Percentiles rank a stretch among this genome's conserved stretches.
phyloP scores from a whole-genome alignment of 30 jellyfish, hydroid and myxozoan species.

The Pseudorhiza aurosa region DNA sequence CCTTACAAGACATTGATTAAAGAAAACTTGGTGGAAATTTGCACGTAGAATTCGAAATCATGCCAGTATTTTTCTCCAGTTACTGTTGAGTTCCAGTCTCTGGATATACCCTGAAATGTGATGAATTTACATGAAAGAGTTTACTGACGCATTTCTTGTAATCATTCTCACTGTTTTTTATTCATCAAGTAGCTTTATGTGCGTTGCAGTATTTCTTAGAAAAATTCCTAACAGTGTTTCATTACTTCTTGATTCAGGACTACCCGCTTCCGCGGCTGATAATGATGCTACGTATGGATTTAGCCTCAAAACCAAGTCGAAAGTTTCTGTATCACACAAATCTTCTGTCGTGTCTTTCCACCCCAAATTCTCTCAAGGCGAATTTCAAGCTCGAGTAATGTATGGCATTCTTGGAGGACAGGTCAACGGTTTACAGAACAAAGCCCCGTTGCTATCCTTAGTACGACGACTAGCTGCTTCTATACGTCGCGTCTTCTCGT shows the following conservation, averaged over 20 bases:
- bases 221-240: too few relatives aligned
- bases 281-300: background rate
- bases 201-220: too few relatives aligned
- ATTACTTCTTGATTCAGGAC: background rate
- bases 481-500: background rate
- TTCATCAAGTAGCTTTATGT: too few relatives aligned
- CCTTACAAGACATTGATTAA: too few relatives aligned
- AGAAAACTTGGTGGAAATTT: too few relatives aligned
- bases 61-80: too few relatives aligned
- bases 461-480: constrained; percentile 21
- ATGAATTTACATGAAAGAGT: too few relatives aligned
- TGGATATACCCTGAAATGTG: too few relatives aligned
- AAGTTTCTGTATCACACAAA: background rate
- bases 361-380: constrained; percentile 2
- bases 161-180: too few relatives aligned
- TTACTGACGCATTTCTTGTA: too few relatives aligned
- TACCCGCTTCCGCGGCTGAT: background rate
- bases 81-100: too few relatives aligned
- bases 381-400: background rate
- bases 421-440: constrained; percentile 19
- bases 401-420: constrained; percentile 38
- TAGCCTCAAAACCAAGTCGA: background rate
- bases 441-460: constrained; percentile 4
- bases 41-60: too few relatives aligned
- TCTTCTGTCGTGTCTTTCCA: constrained; percentile 25